phyloP scores from a whole-genome alignment of 2,113 vertebrate genomes.

The Corvus moneduloides region DNA sequence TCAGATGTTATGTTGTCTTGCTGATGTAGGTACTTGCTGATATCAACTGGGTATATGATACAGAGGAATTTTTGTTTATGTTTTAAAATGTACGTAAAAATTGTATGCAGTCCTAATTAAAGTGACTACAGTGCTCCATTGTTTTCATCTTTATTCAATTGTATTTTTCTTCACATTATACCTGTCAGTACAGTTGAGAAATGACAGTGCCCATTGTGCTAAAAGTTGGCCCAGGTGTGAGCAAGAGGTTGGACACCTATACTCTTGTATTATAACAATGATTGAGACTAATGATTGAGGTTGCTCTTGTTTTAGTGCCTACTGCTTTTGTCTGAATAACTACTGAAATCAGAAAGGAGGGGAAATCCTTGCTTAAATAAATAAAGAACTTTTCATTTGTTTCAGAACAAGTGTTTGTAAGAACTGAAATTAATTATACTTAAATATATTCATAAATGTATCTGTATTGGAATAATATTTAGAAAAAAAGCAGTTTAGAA shows the following conservation, averaged over 20 bases:
- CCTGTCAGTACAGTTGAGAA: not conserved
- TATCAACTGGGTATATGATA: not conserved
- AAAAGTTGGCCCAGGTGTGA: not conserved
- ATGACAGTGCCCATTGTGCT: not conserved
- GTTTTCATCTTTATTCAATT: not conserved
- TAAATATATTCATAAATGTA: not conserved
- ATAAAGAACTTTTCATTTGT: not conserved
- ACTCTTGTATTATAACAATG: not conserved
- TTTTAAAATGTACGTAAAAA: not conserved
- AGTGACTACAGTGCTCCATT: not conserved
- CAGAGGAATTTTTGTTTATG: rapidly evolving
- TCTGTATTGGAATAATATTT: not conserved
- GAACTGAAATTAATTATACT: not conserved
- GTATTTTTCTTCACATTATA: not conserved
- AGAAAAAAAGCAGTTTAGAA: not conserved
- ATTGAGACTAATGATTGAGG: not conserved
- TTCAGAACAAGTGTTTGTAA: not conserved
- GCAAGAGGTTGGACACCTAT: not conserved
- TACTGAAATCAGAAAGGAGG: not conserved
- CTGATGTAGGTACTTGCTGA: not conserved
- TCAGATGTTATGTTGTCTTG: rapidly evolving
- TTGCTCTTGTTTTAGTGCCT: not conserved
- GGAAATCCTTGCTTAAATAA: not conserved
- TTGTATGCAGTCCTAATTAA: not conserved
- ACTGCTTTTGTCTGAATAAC: not conserved